Conservation (phyloP, 2,113 vertebrate genomes). For the Lagopus leucura region DNA sequence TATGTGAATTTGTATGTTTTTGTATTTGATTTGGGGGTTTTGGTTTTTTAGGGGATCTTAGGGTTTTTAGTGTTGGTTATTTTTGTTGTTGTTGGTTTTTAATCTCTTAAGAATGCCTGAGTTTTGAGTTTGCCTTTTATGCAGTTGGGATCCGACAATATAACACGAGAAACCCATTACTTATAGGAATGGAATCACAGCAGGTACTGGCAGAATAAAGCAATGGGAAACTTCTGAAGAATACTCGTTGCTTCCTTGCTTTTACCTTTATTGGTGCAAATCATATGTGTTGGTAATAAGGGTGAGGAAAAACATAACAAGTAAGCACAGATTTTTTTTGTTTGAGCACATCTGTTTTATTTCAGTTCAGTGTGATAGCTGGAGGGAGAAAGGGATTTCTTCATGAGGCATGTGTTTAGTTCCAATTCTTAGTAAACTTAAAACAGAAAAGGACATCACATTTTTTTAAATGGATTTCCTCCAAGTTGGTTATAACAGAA, state of each 20-base stretch:
- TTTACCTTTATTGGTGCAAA: slow-evolving; percentile 26
- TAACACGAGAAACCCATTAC: slow-evolving; percentile 50
- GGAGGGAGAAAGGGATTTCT: slow-evolving; percentile 65
- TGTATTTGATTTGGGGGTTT: neutral
- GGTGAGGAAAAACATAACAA: slow-evolving; percentile 26
- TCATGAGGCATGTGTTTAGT: slow-evolving; percentile 70
- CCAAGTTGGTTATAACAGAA: slow-evolving; percentile 32
- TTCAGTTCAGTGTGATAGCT: slow-evolving; percentile 69
- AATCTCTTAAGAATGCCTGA: slow-evolving; percentile 44
- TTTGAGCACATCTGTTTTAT: slow-evolving; percentile 77
- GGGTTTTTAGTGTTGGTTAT: neutral
- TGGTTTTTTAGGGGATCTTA: neutral
- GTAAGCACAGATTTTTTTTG: slow-evolving; percentile 44
- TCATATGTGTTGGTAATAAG: slow-evolving; percentile 39
- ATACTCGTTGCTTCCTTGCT: neutral
- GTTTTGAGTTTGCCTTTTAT: slow-evolving; percentile 20
- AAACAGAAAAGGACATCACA: slow-evolving; percentile 60
- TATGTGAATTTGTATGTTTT: slow-evolving; percentile 26
- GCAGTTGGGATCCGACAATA: slow-evolving; percentile 58
- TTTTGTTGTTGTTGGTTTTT: neutral
- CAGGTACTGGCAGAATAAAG: slow-evolving; percentile 42
- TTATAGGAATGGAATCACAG: slow-evolving; percentile 16
- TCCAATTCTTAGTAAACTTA: slow-evolving; percentile 70
- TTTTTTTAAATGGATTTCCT: slow-evolving; percentile 34
- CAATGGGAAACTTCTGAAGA: slow-evolving; percentile 32